Percentiles rank a stretch among this genome's conserved stretches.
Conservation (phyloP, 1,140 invertebrate genomes). For the Trinorchestia longiramus region DNA sequence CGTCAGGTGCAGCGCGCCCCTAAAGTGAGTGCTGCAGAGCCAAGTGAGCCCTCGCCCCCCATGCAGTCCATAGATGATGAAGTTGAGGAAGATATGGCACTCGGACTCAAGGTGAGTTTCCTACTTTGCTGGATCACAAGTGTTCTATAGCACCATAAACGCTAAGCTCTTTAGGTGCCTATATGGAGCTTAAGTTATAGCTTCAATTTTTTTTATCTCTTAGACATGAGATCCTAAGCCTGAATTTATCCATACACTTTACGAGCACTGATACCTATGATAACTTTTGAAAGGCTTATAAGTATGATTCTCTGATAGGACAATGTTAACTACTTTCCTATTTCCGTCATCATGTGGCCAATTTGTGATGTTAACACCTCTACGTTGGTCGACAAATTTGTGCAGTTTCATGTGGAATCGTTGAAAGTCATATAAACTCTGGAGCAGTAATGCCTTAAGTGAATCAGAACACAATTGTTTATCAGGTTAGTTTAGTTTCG, state of each 20-base stretch:
- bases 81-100: constrained; percentile 30
- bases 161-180: background rate
- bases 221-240: background rate
- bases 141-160: background rate
- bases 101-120: background rate
- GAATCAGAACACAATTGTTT: background rate
- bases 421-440: background rate
- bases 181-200: background rate
- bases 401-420: background rate
- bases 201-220: background rate
- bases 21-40: background rate
- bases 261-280: background rate
- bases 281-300: background rate
- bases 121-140: background rate
- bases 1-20: constrained; percentile 7
- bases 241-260: background rate
- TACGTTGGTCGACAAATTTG: no score
- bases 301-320: no score
- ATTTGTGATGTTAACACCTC: no score
- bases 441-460: background rate
- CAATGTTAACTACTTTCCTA: no score
- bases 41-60: background rate
- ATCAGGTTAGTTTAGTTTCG: background rate
- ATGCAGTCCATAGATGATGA: background rate
- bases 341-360: no score